Conservation (phyloP, 35 echinoderm and acorn worm species). For the Apostichopus parvimensis region DNA sequence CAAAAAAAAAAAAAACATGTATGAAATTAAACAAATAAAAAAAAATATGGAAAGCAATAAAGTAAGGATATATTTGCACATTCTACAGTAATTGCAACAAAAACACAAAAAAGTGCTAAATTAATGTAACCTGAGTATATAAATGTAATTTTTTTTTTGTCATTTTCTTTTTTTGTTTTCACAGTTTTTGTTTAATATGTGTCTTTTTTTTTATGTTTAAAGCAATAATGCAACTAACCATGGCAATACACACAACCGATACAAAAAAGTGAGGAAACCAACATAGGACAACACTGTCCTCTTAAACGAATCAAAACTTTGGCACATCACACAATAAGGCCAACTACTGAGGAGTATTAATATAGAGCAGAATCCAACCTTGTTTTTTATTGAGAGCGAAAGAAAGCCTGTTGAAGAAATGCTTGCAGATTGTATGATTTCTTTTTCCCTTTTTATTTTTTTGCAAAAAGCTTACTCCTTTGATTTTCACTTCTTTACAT, state of each 20-base stretch:
- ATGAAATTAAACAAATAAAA: conserved; percentile 1
- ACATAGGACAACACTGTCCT: too few relatives aligned
- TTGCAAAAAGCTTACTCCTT: too few relatives aligned
- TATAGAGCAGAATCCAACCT: too few relatives aligned
- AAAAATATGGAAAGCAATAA: conserved; percentile 62
- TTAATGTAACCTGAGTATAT: conserved; percentile 48
- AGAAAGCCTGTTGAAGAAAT: too few relatives aligned
- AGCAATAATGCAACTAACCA: conserved; percentile 39
- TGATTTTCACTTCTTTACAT: too few relatives aligned
- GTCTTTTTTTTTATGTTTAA: background rate
- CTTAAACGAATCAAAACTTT: background rate
- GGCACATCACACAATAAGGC: background rate
- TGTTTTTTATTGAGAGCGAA: too few relatives aligned
- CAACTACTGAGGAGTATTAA: too few relatives aligned
- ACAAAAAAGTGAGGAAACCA: background rate
- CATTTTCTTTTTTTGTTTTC: background rate
- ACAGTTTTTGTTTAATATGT: background rate
- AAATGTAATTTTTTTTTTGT: conserved; percentile 7
- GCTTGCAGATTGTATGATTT: too few relatives aligned
- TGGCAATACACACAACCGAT: conserved; percentile 30
- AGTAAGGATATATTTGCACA: conserved; percentile 62
- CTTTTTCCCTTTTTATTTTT: too few relatives aligned
- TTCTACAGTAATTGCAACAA: conserved; percentile 68
- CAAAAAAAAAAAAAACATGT: background rate
- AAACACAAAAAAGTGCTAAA: conserved; percentile 66